Percentiles rank a stretch among this genome's conserved stretches.
Evolutionary conservation across 2,113 vertebrate species (phyloP).

Genomic region (Urocolius indicus): DNA sequence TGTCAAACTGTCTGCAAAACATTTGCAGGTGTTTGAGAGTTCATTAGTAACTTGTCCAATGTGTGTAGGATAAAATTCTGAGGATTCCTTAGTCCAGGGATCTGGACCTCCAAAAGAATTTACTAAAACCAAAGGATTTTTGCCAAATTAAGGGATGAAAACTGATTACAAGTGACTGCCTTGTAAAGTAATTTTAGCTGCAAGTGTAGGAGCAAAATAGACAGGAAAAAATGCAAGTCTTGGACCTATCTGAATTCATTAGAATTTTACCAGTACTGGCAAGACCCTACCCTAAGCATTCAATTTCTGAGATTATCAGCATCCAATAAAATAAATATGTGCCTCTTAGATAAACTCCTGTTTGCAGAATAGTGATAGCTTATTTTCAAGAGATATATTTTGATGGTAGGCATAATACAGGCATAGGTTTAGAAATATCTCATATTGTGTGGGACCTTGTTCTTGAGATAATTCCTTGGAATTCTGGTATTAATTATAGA

Average conservation of each 20-base stretch:
- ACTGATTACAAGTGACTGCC: not conserved
- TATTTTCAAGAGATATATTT: not conserved
- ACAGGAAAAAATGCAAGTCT: not conserved
- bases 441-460: not conserved
- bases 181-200: not conserved
- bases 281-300: not conserved
- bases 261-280: not conserved
- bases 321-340: not conserved
- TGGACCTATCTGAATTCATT: not conserved
- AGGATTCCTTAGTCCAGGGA: not conserved
- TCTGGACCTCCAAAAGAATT: not conserved
- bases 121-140: not conserved
- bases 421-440: not conserved
- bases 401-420: not conserved
- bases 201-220: not conserved
- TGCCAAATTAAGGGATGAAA: not conserved
- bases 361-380: not conserved
- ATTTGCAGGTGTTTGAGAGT: not conserved
- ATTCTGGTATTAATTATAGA: not conserved
- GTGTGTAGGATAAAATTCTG: not conserved
- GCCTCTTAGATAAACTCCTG: not conserved
- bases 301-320: not conserved
- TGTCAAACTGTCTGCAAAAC: not conserved
- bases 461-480: not conserved
- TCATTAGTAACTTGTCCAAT: not conserved